A percentile compares a stretch with the other conserved stretches of the same genome.
Evolutionary conservation across 2,113 vertebrate genomes (phyloP).

Genomic region (Podarcis cretensis): DNA sequence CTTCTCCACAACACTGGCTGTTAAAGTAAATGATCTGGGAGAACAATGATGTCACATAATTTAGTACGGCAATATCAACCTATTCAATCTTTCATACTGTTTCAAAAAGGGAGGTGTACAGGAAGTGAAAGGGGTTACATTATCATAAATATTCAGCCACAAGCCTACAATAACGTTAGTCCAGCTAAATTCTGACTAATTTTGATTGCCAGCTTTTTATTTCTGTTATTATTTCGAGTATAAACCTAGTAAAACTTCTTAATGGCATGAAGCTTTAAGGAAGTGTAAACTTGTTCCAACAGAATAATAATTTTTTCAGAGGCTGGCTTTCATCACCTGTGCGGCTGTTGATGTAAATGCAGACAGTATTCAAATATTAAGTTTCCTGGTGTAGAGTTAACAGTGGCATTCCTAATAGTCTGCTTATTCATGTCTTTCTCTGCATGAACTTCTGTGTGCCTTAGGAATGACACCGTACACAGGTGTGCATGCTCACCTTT

Average conservation of each 20-base stretch:
- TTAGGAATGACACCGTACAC: slow-evolving; percentile 55
- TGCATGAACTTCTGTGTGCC: slow-evolving; percentile 58
- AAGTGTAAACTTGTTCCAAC: slow-evolving; percentile 78
- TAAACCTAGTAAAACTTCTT: slow-evolving; percentile 79
- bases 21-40: not conserved
- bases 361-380: slow-evolving; percentile 71
- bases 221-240: slow-evolving; percentile 78
- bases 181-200: slow-evolving; percentile 61
- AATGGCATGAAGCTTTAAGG: slow-evolving; percentile 72
- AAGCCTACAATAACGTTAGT: slow-evolving; percentile 50
- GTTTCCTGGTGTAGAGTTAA: slow-evolving; percentile 67
- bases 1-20: not conserved
- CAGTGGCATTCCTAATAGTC: slow-evolving; percentile 60
- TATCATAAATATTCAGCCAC: slow-evolving; percentile 40
- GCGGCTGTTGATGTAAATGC: slow-evolving; percentile 72
- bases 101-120: slow-evolving; percentile 32
- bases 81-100: slow-evolving; percentile 18
- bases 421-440: slow-evolving; percentile 58
- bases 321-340: slow-evolving; percentile 77
- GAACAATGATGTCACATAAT: slow-evolving; percentile 11
- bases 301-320: slow-evolving; percentile 80
- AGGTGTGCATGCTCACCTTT: slow-evolving; percentile 54
- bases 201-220: slow-evolving; percentile 80
- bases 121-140: not conserved
- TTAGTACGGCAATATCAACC: not conserved